Conservation (phyloP, 2,888 invertebrate genomes). For the Tineola bisselliella region DNA sequence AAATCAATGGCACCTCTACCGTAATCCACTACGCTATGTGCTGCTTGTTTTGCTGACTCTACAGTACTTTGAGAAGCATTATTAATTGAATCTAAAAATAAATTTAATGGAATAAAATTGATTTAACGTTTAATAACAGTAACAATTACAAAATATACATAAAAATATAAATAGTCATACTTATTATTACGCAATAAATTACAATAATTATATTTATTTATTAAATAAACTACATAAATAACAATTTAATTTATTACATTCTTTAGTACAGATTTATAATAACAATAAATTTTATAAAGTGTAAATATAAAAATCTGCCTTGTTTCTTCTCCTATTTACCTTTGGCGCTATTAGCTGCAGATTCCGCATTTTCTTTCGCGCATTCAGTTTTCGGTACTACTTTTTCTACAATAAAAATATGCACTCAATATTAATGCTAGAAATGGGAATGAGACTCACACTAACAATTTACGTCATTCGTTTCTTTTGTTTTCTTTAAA, state of each 20-base stretch:
- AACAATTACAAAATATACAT: too few relatives aligned
- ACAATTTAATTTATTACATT: too few relatives aligned
- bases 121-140: too few relatives aligned
- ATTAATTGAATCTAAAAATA: slow-evolving; percentile 32
- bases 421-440: background rate
- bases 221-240: too few relatives aligned
- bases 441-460: background rate
- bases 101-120: background rate
- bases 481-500: too few relatives aligned
- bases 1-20: slow-evolving; percentile 2
- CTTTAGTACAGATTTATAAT: too few relatives aligned
- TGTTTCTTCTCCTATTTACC: slow-evolving; percentile 19
- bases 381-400: slow-evolving; percentile 32
- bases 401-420: slow-evolving; percentile 25
- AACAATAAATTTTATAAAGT: too few relatives aligned
- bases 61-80: slow-evolving; percentile 29
- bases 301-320: too few relatives aligned
- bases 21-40: slow-evolving; percentile 31
- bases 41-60: slow-evolving; percentile 36
- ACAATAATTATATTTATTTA: too few relatives aligned
- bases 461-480: too few relatives aligned
- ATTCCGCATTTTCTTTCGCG: slow-evolving; percentile 31
- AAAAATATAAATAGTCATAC: too few relatives aligned
- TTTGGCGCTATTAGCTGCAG: slow-evolving; percentile 32
- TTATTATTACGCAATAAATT: too few relatives aligned